Conservation (phyloP, 2,888 invertebrate species). For the Tetranychus piercei region DNA sequence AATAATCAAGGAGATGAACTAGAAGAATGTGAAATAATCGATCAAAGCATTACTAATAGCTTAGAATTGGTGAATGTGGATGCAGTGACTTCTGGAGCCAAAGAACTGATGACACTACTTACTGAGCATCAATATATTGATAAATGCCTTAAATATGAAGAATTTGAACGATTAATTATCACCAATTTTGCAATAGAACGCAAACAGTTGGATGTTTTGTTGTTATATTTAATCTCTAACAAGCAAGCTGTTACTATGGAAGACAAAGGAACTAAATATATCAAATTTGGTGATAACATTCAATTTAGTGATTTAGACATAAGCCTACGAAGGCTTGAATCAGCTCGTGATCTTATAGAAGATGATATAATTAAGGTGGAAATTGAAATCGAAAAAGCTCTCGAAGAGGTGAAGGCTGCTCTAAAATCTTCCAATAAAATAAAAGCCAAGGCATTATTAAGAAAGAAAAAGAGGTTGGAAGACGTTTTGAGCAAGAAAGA, state of each 20-base stretch:
- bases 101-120: background rate
- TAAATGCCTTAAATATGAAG: background rate
- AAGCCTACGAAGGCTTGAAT: conserved; percentile 15
- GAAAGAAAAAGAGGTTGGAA: conserved; percentile 19
- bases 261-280: background rate
- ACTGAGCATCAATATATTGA: background rate
- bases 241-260: background rate
- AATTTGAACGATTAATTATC: background rate
- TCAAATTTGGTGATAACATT: background rate
- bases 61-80: background rate
- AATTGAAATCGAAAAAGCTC: conserved; percentile 15
- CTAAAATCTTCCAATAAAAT: conserved; percentile 12
- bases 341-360: conserved; percentile 18
- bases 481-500: conserved; percentile 15
- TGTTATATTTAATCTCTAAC: background rate
- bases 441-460: conserved; percentile 17
- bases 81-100: background rate
- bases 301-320: conserved; percentile 17
- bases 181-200: background rate
- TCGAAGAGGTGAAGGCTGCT: conserved; percentile 13
- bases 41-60: background rate
- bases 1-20: background rate
- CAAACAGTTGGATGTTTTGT: background rate
- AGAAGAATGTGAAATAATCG: conserved; percentile 7
- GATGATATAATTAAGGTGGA: conserved; percentile 12